phyloP scores from a whole-genome alignment of 2,888 invertebrate species.

The Lampropteryx suffumata region DNA sequence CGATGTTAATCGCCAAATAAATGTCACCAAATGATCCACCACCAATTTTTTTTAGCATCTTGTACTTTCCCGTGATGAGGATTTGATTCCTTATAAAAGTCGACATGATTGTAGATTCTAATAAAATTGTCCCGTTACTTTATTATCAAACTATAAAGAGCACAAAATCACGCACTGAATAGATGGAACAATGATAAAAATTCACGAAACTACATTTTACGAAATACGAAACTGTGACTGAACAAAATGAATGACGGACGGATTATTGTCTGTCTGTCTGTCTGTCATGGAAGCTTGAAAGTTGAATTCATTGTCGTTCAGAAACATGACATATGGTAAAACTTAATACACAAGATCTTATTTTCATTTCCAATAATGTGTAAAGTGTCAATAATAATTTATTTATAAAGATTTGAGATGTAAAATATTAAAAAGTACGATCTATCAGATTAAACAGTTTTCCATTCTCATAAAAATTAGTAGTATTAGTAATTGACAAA shows the following conservation, averaged over 20 bases:
- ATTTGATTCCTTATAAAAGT: slow-evolving; percentile 82
- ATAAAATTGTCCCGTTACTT: slow-evolving; percentile 43
- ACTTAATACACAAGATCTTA: too few species aligned
- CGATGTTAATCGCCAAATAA: slow-evolving; percentile 97
- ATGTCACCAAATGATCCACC: slow-evolving; percentile 99
- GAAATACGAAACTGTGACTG: slow-evolving; percentile 54
- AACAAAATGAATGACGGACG: slow-evolving; percentile 41
- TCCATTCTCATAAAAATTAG: too few species aligned
- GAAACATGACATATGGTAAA: slow-evolving; percentile 30
- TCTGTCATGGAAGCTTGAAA: too few species aligned
- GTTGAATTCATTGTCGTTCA: slow-evolving; percentile 38
- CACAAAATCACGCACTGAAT: slow-evolving; percentile 60
- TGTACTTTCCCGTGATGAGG: slow-evolving; percentile 96
- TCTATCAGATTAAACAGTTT: too few species aligned
- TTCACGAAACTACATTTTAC: slow-evolving; percentile 62
- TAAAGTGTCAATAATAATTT: too few species aligned
- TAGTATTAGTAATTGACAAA: too few species aligned
- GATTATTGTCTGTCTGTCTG: neutral
- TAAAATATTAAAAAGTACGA: too few species aligned
- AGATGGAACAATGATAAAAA: slow-evolving; percentile 59
- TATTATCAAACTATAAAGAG: slow-evolving; percentile 47
- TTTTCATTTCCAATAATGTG: too few species aligned
- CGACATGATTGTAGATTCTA: slow-evolving; percentile 43
- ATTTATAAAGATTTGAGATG: too few species aligned
- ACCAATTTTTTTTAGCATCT: slow-evolving; percentile 97